phyloP scores from a whole-genome alignment of 2,888 invertebrate genomes.

The Eupithecia insigniata region DNA sequence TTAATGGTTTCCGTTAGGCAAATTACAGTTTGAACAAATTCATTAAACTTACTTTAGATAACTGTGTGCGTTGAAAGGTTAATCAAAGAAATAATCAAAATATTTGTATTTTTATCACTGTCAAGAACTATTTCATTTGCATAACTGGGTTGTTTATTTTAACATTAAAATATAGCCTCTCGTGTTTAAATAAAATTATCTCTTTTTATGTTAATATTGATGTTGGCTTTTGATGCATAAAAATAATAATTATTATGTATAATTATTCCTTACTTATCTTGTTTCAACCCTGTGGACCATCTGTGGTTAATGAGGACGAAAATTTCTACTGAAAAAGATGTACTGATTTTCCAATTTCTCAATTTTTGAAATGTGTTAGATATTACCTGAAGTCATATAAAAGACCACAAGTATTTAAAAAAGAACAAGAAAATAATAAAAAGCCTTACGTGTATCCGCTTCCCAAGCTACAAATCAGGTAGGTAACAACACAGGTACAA shows the following conservation, averaged over 20 bases:
- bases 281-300: neutral
- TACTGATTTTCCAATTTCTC: neutral
- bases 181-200: neutral
- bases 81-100: conserved; percentile 35
- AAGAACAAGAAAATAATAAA: neutral
- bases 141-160: conserved; percentile 23
- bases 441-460: neutral
- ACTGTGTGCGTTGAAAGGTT: conserved; percentile 34
- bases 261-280: neutral
- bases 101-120: conserved; percentile 15
- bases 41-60: conserved; percentile 48
- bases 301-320: too few relatives aligned
- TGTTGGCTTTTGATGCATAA: neutral
- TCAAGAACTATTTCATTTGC: conserved; percentile 15
- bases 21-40: conserved; percentile 60
- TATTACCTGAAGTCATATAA: neutral
- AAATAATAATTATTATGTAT: too few relatives aligned
- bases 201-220: neutral
- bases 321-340: neutral
- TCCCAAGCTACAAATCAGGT: neutral
- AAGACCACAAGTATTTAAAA: neutral
- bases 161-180: conserved; percentile 8
- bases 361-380: neutral
- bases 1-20: conserved; percentile 63
- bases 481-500: conserved; percentile 9